Conservation (phyloP, 2,797 vertebrate species). For the Coluber constrictor region DNA sequence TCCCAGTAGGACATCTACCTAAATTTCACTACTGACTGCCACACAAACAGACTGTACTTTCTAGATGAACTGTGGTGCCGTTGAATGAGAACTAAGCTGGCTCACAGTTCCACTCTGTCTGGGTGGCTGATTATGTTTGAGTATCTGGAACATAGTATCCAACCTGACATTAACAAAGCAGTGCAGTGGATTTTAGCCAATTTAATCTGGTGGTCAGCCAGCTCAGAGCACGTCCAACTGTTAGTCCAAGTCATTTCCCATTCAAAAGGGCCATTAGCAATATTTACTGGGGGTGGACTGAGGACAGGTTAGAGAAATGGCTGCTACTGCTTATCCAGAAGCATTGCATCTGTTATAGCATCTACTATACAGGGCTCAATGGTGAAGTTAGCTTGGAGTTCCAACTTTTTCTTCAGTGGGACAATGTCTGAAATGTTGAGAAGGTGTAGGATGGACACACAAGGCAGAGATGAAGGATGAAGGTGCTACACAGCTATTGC, state of each 20-base stretch:
- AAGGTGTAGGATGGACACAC: neutral
- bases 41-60: neutral
- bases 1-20: neutral
- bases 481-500: neutral
- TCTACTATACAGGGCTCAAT: neutral
- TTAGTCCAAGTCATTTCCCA: neutral
- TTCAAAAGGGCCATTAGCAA: neutral
- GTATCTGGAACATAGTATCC: neutral
- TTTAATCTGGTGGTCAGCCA: neutral
- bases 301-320: neutral
- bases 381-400: neutral
- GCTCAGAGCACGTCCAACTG: neutral
- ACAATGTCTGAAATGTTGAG: neutral
- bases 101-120: neutral
- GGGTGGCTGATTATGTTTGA: neutral
- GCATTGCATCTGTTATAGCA: neutral
- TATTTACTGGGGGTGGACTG: neutral
- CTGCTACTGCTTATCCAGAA: neutral
- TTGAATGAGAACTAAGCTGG: neutral
- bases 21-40: neutral
- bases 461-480: neutral
- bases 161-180: neutral
- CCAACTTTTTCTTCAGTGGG: neutral
- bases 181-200: neutral
- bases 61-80: neutral